Conservation (phyloP, 2,888 invertebrate species). For the Amiota mariae region DNA sequence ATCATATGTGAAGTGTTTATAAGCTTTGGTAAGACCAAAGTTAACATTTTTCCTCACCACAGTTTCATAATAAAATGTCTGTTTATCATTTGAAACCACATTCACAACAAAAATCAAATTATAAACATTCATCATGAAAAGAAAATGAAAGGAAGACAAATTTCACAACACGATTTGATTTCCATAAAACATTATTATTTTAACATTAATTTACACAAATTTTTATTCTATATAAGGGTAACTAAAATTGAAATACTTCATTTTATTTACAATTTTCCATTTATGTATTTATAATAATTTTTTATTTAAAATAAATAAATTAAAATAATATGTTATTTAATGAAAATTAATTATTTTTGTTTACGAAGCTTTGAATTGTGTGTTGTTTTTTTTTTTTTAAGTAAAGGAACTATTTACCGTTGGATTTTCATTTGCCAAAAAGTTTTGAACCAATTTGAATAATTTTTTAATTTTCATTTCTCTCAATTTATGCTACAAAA, state of each 20-base stretch:
- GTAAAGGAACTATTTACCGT: constrained; percentile 72
- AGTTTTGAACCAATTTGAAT: constrained; percentile 52
- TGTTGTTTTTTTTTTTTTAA: constrained; percentile 44
- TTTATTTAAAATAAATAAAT: constrained; percentile 8
- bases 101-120: constrained; percentile 30
- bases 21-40: too few relatives aligned
- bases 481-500: constrained; percentile 21
- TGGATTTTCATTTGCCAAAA: constrained; percentile 65
- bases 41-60: too few relatives aligned
- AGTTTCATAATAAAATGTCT: not conserved
- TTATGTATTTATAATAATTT: too few relatives aligned
- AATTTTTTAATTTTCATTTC: constrained; percentile 33
- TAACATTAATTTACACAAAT: constrained; percentile 32
- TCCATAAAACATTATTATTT: constrained; percentile 47
- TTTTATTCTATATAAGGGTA: not conserved
- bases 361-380: constrained; percentile 9
- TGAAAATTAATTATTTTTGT: too few relatives aligned
- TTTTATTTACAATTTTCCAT: constrained; percentile 27
- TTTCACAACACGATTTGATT: constrained; percentile 67
- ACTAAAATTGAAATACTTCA: not conserved
- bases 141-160: constrained; percentile 60
- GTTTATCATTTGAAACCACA: constrained; percentile 35
- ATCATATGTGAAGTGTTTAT: too few relatives aligned
- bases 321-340: too few relatives aligned
- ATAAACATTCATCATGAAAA: constrained; percentile 27